phyloP scores from a whole-genome alignment of 2,113 vertebrate species.

The Vidua macroura region DNA sequence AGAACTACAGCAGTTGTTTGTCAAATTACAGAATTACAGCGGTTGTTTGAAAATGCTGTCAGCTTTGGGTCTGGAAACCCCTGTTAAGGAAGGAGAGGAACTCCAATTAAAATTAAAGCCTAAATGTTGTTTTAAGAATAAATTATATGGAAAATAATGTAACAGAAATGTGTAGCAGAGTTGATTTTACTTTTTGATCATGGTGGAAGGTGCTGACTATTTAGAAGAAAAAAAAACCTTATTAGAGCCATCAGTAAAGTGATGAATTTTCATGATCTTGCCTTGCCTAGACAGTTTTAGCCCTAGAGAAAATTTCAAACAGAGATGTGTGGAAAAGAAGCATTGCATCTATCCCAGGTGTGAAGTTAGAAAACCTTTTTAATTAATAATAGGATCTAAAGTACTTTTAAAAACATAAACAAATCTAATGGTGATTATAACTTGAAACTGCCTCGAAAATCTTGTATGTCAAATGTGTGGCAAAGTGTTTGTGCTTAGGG shows the following conservation, averaged over 20 bases:
- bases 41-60: not conserved
- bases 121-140: constrained; percentile 45
- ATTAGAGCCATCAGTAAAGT: constrained; percentile 62
- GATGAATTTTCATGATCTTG: constrained; percentile 73
- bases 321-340: constrained; percentile 11
- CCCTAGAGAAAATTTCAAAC: constrained; percentile 69
- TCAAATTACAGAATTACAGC: not conserved
- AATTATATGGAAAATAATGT: constrained; percentile 27
- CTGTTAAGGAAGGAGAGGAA: not conserved
- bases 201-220: constrained; percentile 46
- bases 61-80: not conserved
- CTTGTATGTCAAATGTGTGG: not conserved
- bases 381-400: constrained; percentile 52
- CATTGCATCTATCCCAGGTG: constrained; percentile 45
- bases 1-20: constrained; percentile 20
- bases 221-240: constrained; percentile 49
- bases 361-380: constrained; percentile 39
- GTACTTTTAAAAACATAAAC: constrained; percentile 23
- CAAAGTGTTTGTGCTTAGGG: not conserved
- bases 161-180: constrained; percentile 15
- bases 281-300: constrained; percentile 56
- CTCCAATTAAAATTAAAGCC: constrained; percentile 48
- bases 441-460: not conserved
- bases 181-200: constrained; percentile 66
- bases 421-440: not conserved